Evolutionary conservation across 2,113 vertebrate genomes (phyloP).

Genomic region (Melanerpes aurifrons): DNA sequence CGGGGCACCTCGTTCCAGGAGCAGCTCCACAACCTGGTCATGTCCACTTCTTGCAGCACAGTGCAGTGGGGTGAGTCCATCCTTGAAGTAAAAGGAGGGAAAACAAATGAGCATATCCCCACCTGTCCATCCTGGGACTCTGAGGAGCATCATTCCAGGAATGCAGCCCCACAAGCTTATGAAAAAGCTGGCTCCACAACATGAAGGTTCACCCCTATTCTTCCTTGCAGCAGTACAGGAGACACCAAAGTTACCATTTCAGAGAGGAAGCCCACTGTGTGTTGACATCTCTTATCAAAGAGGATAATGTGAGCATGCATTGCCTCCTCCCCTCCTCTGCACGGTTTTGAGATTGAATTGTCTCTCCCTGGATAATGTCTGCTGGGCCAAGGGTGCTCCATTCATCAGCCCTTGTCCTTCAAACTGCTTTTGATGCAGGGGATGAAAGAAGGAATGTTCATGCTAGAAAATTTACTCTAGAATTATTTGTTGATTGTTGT

Average conservation of each 20-base stretch:
- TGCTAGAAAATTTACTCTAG: background rate
- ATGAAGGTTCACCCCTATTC: background rate
- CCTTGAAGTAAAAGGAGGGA: constrained; percentile 76
- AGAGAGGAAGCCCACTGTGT: background rate
- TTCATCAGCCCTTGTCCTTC: background rate
- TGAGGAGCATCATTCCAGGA: background rate
- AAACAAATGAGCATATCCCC: background rate
- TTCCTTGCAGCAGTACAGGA: background rate
- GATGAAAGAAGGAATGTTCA: background rate
- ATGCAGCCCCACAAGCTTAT: rapidly evolving
- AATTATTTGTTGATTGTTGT: background rate
- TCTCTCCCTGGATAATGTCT: background rate
- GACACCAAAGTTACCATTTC: background rate
- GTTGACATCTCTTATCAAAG: background rate
- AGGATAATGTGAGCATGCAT: background rate
- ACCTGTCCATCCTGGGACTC: background rate
- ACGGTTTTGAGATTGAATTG: background rate
- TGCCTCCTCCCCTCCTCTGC: background rate
- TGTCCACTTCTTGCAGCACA: constrained; percentile 96
- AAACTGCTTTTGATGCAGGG: background rate
- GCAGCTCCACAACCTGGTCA: constrained; percentile 91
- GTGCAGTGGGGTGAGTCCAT: constrained; percentile 95
- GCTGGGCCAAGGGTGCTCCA: background rate
- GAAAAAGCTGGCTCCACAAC: background rate
- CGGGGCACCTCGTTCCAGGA: constrained; percentile 93